Conservation (phyloP, 2,113 vertebrate genomes). For the Paedocypris sp. region DNA sequence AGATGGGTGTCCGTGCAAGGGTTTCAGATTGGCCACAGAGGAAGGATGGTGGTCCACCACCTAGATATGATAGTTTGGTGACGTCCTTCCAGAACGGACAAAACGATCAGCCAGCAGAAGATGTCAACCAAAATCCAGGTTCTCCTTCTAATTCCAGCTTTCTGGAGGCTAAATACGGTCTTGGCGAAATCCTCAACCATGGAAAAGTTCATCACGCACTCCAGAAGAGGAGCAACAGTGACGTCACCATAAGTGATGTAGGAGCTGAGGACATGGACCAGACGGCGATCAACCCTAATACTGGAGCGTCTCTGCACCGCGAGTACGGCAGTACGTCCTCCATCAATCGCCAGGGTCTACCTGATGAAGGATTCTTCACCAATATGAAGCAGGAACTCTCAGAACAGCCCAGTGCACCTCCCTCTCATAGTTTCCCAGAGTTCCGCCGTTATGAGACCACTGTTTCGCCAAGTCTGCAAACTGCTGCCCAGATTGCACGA, state of each 20-base stretch:
- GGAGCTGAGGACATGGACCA: constrained; percentile 73
- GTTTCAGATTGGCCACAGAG: constrained; percentile 79
- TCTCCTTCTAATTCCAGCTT: constrained; percentile 52
- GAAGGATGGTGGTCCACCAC: constrained; percentile 60
- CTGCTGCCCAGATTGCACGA: constrained; percentile 70
- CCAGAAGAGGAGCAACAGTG: constrained; percentile 76
- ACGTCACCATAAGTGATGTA: constrained; percentile 77
- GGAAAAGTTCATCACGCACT: constrained; percentile 68
- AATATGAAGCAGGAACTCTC: constrained; percentile 60
- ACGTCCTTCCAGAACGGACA: constrained; percentile 59
- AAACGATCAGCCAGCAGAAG: constrained; percentile 51
- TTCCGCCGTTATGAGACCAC: constrained; percentile 61
- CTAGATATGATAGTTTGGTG: constrained; percentile 52
- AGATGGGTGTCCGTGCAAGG: constrained; percentile 78
- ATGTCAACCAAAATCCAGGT: constrained; percentile 23
- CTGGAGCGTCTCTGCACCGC: constrained; percentile 68
- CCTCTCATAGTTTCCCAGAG: constrained; percentile 59
- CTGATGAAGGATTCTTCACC: constrained; percentile 63
- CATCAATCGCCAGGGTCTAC: constrained; percentile 68
- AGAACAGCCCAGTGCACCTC: constrained; percentile 56
- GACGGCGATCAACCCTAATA: constrained; percentile 73
- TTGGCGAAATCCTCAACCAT: constrained; percentile 64
- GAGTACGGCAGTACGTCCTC: constrained; percentile 80
- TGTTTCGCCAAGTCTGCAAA: constrained; percentile 70
- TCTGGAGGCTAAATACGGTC: constrained; percentile 55